Evolutionary conservation across 1,140 invertebrate genomes (phyloP).

Genomic region (Heliconius hermathena): DNA sequence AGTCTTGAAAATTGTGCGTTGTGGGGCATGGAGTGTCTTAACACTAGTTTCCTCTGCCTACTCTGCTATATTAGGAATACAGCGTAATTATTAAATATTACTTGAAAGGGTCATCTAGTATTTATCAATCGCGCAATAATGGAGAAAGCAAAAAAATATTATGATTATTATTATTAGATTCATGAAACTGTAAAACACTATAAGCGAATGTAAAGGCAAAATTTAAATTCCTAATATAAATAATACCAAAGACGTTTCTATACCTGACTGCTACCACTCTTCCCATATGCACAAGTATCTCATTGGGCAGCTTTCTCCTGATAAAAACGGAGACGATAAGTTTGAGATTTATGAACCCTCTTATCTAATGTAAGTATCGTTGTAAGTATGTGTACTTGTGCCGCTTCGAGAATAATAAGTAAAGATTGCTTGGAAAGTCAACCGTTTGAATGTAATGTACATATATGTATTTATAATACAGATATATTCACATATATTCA

Average conservation of each 20-base stretch:
- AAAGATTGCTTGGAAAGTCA: background rate
- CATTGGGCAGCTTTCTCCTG: slow-evolving; percentile 36
- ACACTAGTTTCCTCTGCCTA: too few relatives aligned
- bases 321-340: slow-evolving; percentile 33
- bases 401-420: slow-evolving; percentile 1
- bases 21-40: too few relatives aligned
- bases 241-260: background rate
- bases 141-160: background rate
- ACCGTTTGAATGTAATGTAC: too few relatives aligned
- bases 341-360: slow-evolving; percentile 30
- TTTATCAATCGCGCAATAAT: too few relatives aligned
- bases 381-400: slow-evolving; percentile 17
- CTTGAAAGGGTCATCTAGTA: too few relatives aligned
- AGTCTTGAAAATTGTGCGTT: too few relatives aligned
- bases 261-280: background rate
- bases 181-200: background rate
- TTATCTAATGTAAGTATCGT: slow-evolving; percentile 34
- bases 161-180: background rate
- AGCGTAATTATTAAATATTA: too few relatives aligned
- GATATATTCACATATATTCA: too few relatives aligned
- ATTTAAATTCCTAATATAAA: background rate
- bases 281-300: slow-evolving; percentile 22
- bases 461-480: too few relatives aligned
- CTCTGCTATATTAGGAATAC: too few relatives aligned
- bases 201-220: background rate